phyloP scores from a whole-genome alignment of 2,113 vertebrate species.

The Chaetodon trifascialis region DNA sequence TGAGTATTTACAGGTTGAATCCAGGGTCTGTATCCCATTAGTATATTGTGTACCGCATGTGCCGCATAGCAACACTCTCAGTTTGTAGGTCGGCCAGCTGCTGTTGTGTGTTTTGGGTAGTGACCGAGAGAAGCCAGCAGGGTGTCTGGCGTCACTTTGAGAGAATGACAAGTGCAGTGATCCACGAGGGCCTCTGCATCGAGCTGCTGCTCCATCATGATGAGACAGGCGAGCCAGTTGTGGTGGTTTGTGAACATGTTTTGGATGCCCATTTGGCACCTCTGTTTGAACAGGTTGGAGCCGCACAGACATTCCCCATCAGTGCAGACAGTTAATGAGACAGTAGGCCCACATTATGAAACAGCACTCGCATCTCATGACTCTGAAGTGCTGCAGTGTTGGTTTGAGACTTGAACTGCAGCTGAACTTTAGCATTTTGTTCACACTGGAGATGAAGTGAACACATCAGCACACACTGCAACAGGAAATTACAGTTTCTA shows the following conservation, averaged over 20 bases:
- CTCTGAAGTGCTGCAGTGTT: neutral
- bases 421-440: neutral
- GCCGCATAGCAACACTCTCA: neutral
- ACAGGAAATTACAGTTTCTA: neutral
- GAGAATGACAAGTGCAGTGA: conserved; percentile 39
- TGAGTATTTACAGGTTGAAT: conserved; percentile 29
- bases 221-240: conserved; percentile 25
- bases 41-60: neutral
- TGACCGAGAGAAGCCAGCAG: conserved; percentile 42
- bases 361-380: neutral
- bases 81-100: conserved; percentile 40
- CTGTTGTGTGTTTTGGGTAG: conserved; percentile 37
- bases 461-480: neutral
- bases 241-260: conserved; percentile 11
- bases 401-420: neutral
- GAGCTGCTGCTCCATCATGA: conserved; percentile 31
- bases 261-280: conserved; percentile 1
- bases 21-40: neutral
- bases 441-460: neutral
- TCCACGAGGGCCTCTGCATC: conserved; percentile 15
- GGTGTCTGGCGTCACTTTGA: conserved; percentile 29
- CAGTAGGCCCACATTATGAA: neutral
- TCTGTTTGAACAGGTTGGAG: conserved; percentile 10
- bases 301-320: neutral
- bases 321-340: neutral